Evolutionary conservation across 2,113 vertebrate species (phyloP).

Genomic region (Calidris pygmaea): DNA sequence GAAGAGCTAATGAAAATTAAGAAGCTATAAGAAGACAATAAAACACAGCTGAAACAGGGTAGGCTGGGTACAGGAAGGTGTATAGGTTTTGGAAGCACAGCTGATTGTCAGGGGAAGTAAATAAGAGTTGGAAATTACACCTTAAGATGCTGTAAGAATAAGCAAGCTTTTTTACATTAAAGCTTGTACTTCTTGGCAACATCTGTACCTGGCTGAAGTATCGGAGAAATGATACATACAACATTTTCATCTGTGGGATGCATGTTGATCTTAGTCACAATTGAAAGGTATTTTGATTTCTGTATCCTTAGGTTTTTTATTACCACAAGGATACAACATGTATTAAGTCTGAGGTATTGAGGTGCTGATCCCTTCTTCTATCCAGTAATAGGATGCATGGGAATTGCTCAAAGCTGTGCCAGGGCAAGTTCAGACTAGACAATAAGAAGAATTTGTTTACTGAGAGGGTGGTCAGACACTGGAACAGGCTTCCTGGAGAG

Average conservation of each 20-base stretch:
- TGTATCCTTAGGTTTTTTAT: neutral
- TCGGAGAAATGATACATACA: neutral
- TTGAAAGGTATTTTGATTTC: neutral
- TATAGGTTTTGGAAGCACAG: neutral
- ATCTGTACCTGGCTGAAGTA: neutral
- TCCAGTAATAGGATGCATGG: neutral
- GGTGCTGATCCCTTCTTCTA: neutral
- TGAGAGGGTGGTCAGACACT: neutral
- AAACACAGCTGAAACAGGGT: neutral
- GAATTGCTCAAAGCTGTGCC: neutral
- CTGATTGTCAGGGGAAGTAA: neutral
- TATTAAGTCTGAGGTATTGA: neutral
- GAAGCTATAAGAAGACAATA: neutral
- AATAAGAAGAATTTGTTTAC: neutral
- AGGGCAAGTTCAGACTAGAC: too few species aligned
- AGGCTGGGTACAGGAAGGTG: neutral
- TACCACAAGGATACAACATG: neutral
- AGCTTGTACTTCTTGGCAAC: neutral
- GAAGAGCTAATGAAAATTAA: neutral
- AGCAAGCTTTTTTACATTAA: neutral
- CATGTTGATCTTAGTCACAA: neutral
- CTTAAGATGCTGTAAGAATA: neutral
- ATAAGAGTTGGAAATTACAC: neutral
- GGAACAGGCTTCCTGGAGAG: neutral
- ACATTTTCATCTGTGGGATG: neutral